These are phyloP conservation scores for Sycobia sp. DNA, from an alignment of 1,140 invertebrate species.

Conservation along the genomic window DNA sequence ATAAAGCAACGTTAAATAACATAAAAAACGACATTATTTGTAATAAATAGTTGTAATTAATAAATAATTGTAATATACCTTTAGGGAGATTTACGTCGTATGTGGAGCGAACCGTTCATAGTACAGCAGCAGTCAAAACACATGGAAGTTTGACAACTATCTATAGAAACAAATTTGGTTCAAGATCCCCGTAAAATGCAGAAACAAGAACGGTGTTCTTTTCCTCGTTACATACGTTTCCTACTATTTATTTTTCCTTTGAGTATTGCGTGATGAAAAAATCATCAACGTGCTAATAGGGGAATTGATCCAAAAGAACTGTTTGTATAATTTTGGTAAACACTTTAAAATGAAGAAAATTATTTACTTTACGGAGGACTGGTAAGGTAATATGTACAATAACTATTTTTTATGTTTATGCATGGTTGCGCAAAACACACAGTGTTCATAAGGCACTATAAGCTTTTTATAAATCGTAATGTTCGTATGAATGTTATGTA, in stretches of 20 bases:
- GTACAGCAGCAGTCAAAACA: slow-evolving; percentile 76
- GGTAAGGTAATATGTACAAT: slow-evolving; percentile 14
- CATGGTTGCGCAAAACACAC: too few species aligned
- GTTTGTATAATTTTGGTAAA: slow-evolving; percentile 8
- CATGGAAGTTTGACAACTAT: slow-evolving; percentile 71
- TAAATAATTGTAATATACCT: too few species aligned
- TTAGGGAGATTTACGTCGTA: slow-evolving; percentile 92
- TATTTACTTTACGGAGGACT: slow-evolving; percentile 5
- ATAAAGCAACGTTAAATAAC: too few species aligned
- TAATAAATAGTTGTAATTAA: too few species aligned
- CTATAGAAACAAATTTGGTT: slow-evolving; percentile 34
- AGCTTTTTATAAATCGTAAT: too few species aligned
- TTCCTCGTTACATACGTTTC: slow-evolving; percentile 1
- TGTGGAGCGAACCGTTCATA: slow-evolving; percentile 98
- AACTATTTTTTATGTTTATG: too few species aligned
- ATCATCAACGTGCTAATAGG: not conserved
- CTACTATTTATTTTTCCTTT: slow-evolving; percentile 15
- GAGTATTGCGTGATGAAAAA: not conserved
- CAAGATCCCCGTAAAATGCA: not conserved
- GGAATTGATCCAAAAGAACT: not conserved
- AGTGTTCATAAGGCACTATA: too few species aligned
- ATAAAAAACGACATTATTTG: too few species aligned
- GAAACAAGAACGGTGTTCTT: slow-evolving; percentile 1
- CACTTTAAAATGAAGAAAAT: slow-evolving; percentile 5
- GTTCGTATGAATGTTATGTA: too few species aligned